phyloP scores from a whole-genome alignment of 2,797 vertebrate genomes.

The Anguilla pacifica region DNA sequence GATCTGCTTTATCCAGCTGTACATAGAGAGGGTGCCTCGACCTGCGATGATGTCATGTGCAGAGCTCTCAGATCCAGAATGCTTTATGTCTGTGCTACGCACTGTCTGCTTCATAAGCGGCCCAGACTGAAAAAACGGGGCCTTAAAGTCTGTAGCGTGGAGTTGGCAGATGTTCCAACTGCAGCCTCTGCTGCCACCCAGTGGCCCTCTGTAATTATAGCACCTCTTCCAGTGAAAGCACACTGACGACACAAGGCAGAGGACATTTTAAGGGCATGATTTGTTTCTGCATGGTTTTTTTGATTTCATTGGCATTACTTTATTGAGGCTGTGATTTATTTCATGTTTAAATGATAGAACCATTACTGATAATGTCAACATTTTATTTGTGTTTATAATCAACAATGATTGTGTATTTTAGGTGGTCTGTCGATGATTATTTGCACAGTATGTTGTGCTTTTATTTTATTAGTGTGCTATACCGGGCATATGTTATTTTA shows the following conservation, averaged over 20 bases:
- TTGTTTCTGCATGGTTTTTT: constrained; percentile 46
- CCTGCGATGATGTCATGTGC: not conserved
- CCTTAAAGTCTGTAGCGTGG: constrained; percentile 28
- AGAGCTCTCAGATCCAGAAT: not conserved
- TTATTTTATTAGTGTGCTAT: not conserved
- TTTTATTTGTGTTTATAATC: not conserved
- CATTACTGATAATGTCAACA: not conserved
- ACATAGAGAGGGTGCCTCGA: not conserved
- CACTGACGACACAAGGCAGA: constrained; percentile 29
- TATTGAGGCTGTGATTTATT: not conserved
- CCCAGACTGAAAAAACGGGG: not conserved
- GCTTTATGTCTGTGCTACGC: not conserved
- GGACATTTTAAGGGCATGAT: constrained; percentile 64
- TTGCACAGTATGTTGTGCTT: not conserved
- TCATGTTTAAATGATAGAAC: not conserved
- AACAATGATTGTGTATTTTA: not conserved
- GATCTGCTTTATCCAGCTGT: not conserved
- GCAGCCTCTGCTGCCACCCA: constrained; percentile 63
- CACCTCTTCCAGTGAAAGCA: constrained; percentile 3
- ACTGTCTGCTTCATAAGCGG: not conserved
- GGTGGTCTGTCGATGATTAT: not conserved
- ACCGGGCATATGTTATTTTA: not conserved
- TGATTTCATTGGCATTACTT: constrained; percentile 32
- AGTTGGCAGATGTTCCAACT: not conserved
- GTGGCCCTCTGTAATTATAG: constrained; percentile 37